Percentiles rank a stretch among this genome's conserved stretches.
These are phyloP conservation scores for Aphelinus atriplicis DNA, from an alignment of 1,140 invertebrate genomes.

Conservation along the genomic window DNA sequence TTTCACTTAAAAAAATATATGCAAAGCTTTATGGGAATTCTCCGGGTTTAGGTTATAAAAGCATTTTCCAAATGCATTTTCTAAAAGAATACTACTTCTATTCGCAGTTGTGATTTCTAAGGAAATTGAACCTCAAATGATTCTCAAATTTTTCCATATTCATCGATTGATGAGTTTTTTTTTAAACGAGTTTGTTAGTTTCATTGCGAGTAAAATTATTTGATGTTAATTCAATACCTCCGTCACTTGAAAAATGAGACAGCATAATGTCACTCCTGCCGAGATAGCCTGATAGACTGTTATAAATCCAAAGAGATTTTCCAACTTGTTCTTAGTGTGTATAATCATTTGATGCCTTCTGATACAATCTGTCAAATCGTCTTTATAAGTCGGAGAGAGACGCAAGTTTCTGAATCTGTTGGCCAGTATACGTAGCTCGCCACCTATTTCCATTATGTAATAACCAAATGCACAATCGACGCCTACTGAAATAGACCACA, in stretches of 20 bases:
- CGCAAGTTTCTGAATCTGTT: neutral
- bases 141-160: too few relatives aligned
- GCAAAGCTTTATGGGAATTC: too few relatives aligned
- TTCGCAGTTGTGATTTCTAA: too few relatives aligned
- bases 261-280: neutral
- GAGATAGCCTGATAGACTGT: neutral
- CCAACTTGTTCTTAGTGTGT: neutral
- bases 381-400: neutral
- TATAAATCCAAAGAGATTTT: neutral
- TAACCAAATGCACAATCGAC: neutral
- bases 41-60: too few relatives aligned
- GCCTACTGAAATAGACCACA: neutral
- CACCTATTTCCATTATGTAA: neutral
- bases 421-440: neutral
- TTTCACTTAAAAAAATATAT: too few relatives aligned
- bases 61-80: too few relatives aligned
- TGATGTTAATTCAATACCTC: neutral
- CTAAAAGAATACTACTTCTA: neutral
- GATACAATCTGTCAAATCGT: neutral
- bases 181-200: too few relatives aligned
- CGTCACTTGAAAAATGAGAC: slow-evolving; percentile 4
- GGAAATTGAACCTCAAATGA: too few relatives aligned
- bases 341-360: neutral
- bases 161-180: too few relatives aligned
- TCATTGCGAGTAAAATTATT: too few relatives aligned